These are phyloP conservation scores for Oscarella lobularis DNA, from an alignment of 37 sponge, comb jelly and placozoan genomes.

Conservation along the genomic window DNA sequence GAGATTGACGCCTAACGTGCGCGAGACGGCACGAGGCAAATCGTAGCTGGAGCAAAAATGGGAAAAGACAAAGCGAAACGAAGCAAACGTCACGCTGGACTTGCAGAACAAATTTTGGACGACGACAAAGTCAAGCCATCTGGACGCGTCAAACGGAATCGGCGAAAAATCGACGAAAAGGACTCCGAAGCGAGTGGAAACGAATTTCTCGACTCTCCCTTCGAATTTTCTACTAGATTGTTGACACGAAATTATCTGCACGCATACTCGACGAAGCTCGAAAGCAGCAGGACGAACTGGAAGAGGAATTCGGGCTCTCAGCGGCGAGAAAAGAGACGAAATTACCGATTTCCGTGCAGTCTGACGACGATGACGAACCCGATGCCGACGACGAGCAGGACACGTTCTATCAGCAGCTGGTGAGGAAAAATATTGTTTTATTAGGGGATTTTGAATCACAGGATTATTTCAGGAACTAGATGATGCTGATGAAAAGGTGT, in stretches of 20 bases:
- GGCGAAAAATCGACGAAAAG: background rate
- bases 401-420: background rate
- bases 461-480: no score
- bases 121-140: background rate
- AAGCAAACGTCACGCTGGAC: background rate
- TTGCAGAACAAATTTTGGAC: background rate
- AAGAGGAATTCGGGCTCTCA: background rate
- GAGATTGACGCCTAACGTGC: no score
- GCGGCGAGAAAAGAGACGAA: conserved; percentile 4
- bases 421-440: no score
- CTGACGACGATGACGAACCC: background rate
- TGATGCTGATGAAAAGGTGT: conserved; percentile 73
- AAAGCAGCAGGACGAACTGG: conserved; percentile 51
- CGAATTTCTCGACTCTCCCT: conserved; percentile 17
- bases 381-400: background rate
- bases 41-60: no score
- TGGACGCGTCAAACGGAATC: background rate
- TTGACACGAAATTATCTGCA: conserved; percentile 28
- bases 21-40: no score
- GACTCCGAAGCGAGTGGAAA: conserved; percentile 16
- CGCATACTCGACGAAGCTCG: background rate
- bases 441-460: no score
- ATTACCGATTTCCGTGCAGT: background rate
- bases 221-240: conserved; percentile 19
- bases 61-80: background rate